Conservation (phyloP, 2,888 invertebrate species). For the Trypoxylon attenuatum region DNA sequence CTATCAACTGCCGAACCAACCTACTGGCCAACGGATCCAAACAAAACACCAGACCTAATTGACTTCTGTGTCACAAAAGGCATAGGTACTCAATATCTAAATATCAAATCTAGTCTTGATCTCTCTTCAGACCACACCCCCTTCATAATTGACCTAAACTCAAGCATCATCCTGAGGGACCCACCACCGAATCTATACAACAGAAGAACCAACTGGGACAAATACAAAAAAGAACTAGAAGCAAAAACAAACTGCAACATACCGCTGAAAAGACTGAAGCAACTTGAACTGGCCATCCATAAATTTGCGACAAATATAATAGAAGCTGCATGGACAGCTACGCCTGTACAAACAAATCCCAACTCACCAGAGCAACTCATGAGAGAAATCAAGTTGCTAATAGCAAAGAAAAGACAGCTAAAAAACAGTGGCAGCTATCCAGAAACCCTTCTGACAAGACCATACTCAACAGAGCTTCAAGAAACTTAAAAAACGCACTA, state of each 20-base stretch:
- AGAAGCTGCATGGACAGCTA: conserved; percentile 22
- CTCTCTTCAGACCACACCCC: too few species aligned
- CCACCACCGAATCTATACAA: too few species aligned
- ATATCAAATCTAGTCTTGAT: conserved; percentile 30
- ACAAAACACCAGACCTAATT: too few species aligned
- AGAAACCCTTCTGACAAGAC: not conserved
- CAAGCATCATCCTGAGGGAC: conserved; percentile 19
- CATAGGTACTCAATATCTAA: conserved; percentile 13
- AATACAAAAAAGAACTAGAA: conserved; percentile 24
- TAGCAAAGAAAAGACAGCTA: not conserved
- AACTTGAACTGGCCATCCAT: conserved; percentile 33
- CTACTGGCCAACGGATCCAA: too few species aligned
- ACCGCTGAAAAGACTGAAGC: conserved; percentile 29
- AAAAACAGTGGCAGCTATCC: not conserved
- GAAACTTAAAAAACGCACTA: not conserved
- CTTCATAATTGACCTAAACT: conserved; percentile 39
- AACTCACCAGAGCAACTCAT: not conserved
- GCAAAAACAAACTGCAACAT: conserved; percentile 21
- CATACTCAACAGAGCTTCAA: not conserved
- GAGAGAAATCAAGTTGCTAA: not conserved
- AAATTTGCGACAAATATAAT: conserved; percentile 15
- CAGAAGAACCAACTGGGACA: too few species aligned
- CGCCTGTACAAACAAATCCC: not conserved
- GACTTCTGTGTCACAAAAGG: too few species aligned
- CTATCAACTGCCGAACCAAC: conserved; percentile 40